phyloP scores from a whole-genome alignment of 2,888 invertebrate species.

The Norana najaformis region DNA sequence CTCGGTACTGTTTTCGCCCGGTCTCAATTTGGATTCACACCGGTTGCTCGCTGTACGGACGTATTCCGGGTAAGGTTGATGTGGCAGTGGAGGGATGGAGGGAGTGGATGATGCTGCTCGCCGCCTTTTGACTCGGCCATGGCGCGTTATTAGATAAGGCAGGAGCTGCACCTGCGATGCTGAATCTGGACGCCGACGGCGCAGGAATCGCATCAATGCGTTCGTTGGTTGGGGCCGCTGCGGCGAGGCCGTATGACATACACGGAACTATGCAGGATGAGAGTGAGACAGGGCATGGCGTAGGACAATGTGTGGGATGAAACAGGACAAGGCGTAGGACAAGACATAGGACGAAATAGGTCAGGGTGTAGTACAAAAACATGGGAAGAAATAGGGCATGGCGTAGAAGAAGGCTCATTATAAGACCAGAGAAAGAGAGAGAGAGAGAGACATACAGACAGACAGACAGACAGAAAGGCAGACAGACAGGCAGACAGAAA shows the following conservation, averaged over 20 bases:
- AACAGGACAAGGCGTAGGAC: background rate
- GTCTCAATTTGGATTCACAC: background rate
- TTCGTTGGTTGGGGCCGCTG: background rate
- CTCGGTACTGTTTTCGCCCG: background rate
- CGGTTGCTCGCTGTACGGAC: background rate
- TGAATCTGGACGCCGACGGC: background rate
- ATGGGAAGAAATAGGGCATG: background rate
- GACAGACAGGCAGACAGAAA: too few species aligned
- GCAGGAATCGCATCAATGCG: background rate
- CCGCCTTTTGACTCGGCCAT: background rate
- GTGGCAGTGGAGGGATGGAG: background rate
- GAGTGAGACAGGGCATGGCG: background rate
- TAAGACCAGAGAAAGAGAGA: too few species aligned
- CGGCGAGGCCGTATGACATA: background rate
- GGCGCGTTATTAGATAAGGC: conserved; percentile 13
- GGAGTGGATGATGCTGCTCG: background rate
- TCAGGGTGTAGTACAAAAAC: background rate
- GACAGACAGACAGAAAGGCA: too few species aligned
- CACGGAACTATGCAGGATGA: background rate
- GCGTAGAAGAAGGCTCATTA: background rate
- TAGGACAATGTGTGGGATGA: background rate
- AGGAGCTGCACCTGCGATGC: background rate
- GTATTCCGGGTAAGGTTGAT: background rate
- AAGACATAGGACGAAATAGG: background rate
- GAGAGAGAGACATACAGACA: too few species aligned